Evolutionary conservation across 2,113 vertebrate species (phyloP), one percentile per base, ranked within the genome.

Genomic region (Fregata magnificens): DNA sequence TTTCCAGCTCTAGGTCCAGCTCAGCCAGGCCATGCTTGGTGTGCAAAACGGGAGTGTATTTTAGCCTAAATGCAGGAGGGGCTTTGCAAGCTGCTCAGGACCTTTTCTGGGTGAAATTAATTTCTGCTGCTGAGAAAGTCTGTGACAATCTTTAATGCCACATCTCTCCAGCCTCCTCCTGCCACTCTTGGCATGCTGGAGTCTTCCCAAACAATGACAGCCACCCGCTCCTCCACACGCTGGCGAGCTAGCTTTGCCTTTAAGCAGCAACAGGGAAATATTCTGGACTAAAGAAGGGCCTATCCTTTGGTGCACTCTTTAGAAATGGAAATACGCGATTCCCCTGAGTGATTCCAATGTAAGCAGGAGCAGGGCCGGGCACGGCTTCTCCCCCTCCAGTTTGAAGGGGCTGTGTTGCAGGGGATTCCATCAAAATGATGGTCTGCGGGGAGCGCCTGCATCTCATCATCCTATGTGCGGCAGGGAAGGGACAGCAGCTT

Each of bases 241-340:
- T 36, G 58, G 15, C 1, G 8, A 65, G 67, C 42, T 59, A 21
- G 56, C 86, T 71, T 89, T 91, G 91, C 93, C 93, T 94, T 91
- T 91, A 90, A 93, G 50, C 36, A 32, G 71, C 6, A 2, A 44
- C n/a, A 81, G 44, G 79, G 72, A 91, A 91, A 58, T 61, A 31
- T 9, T 45, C 28, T 38, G 53, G 67, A 12, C 66, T 59, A 63
- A 88, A 91, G 62, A 61, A 81, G 77, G 32, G 29, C 17, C 95
- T 74, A 1, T 71, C 85, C 76, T 90, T 93, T 89, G 56, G 78
- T 87, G 47, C 16, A 4, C 62, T 70, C 88, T 88, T 96, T 93
- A 95, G 84, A 95, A 94, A 94, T 91, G 93, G 86, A 91, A 97
- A 94, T 77, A 88, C 0, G 19, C 1, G 58, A 93, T 82, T 87